A percentile compares a stretch with the other conserved stretches of the same genome.
Conservation (phyloP, 2,797 vertebrate species). For the Thamnophis elegans region DNA sequence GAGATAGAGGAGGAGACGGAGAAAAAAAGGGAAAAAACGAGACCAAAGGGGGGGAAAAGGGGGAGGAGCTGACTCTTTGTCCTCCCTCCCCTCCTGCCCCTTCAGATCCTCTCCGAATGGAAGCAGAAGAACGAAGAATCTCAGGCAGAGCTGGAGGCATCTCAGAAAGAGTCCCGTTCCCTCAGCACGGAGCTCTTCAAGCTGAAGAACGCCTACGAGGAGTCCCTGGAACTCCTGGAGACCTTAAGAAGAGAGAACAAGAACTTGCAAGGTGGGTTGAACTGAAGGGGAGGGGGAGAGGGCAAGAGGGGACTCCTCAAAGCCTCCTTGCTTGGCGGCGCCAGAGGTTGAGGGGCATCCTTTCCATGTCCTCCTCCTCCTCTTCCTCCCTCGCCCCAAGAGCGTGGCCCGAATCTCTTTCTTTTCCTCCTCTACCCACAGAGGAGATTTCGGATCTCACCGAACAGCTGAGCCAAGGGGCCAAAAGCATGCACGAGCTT, state of each 20-base stretch:
- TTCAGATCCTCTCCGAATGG: constrained; percentile 73
- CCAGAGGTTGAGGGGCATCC: too few species aligned
- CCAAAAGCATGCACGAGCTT: constrained; percentile 85
- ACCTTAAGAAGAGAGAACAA: constrained; percentile 87
- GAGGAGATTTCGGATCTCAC: constrained; percentile 89
- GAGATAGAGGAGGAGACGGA: too few species aligned
- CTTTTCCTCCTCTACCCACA: neutral
- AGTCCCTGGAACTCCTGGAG: constrained; percentile 88
- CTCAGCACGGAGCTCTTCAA: constrained; percentile 73
- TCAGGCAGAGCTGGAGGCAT: constrained; percentile 85
- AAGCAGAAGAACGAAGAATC: constrained; percentile 93
- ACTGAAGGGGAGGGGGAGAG: rapidly evolving
- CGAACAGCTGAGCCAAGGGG: constrained; percentile 84
- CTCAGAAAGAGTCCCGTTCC: constrained; percentile 87
- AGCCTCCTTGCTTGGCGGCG: neutral
- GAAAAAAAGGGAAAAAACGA: too few species aligned
- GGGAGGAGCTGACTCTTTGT: too few species aligned
- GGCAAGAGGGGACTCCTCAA: neutral
- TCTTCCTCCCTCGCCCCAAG: rapidly evolving
- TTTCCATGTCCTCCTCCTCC: rapidly evolving
- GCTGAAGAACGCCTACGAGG: constrained; percentile 77
- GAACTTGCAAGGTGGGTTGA: constrained; percentile 79
- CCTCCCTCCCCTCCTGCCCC: too few species aligned
- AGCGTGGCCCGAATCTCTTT: constrained; percentile 38
- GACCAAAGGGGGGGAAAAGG: too few species aligned